Percentiles rank a stretch among this genome's conserved stretches.
phyloP scores from a whole-genome alignment of 35 echinoderm and acorn worm genomes.

The Heliocidaris tuberculata region DNA sequence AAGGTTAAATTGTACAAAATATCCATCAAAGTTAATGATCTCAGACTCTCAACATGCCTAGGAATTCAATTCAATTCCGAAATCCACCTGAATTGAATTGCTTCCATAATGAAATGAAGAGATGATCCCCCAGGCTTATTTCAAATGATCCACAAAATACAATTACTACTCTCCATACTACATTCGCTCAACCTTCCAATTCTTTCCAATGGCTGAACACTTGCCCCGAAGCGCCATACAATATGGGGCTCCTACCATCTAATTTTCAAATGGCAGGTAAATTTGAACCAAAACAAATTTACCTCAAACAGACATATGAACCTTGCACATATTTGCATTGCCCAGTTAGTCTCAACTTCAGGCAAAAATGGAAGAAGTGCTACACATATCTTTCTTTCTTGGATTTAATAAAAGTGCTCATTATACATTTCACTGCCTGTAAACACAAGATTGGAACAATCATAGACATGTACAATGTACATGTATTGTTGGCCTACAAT shows the following conservation, averaged over 20 bases:
- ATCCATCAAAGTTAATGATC: neutral
- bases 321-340: neutral
- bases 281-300: conserved; percentile 19
- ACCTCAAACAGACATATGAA: neutral
- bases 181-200: neutral
- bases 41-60: neutral
- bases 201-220: neutral
- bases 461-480: neutral
- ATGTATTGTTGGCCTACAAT: neutral
- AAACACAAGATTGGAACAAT: neutral
- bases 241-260: neutral
- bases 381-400: too few species aligned
- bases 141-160: neutral
- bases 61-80: neutral
- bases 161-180: neutral
- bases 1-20: too few species aligned
- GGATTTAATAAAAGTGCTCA: too few species aligned
- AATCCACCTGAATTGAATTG: neutral
- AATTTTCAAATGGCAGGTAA: neutral
- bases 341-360: neutral
- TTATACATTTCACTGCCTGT: too few species aligned
- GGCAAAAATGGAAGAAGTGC: neutral
- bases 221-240: neutral
- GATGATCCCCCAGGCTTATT: neutral
- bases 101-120: neutral